Evolutionary conservation across 2,888 invertebrate genomes (phyloP).

Genomic region (Apodemia zela): DNA sequence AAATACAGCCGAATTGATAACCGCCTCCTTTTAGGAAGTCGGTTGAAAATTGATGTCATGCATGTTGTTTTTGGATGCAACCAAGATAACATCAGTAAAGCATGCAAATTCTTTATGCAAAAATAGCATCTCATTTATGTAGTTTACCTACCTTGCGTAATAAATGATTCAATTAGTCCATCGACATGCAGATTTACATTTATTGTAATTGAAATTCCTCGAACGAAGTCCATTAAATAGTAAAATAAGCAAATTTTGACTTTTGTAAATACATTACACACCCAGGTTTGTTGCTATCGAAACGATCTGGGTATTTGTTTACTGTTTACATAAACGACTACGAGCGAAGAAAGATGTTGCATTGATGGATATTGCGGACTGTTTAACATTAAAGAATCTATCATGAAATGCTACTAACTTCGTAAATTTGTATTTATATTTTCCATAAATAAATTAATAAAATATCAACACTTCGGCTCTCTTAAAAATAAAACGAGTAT

Average conservation of each 20-base stretch:
- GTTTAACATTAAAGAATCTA: not conserved
- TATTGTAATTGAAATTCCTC: constrained; percentile 13
- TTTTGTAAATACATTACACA: constrained; percentile 14
- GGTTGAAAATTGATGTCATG: too few relatives aligned
- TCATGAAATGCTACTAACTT: not conserved
- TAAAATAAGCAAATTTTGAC: constrained; percentile 15
- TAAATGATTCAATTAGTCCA: constrained; percentile 9
- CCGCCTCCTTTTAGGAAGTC: too few relatives aligned
- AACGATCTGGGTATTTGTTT: not conserved
- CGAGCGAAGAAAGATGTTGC: constrained; percentile 9
- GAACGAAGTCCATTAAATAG: constrained; percentile 9
- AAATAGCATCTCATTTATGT: not conserved
- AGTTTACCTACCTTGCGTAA: not conserved
- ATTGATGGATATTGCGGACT: constrained; percentile 8
- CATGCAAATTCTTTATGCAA: not conserved
- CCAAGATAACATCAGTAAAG: too few relatives aligned
- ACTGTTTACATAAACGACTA: not conserved
- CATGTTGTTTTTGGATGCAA: too few relatives aligned
- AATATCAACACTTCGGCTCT: too few relatives aligned
- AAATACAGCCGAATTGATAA: too few relatives aligned
- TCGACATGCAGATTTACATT: constrained; percentile 11
- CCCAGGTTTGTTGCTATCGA: constrained; percentile 6
- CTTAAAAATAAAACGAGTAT: too few relatives aligned
- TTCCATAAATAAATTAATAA: too few relatives aligned
- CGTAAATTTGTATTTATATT: too few relatives aligned